Base-by-base conservation (phyloP, 2,888 invertebrate genomes). In the Pseudococcus jackbeardsleyi region DNA sequence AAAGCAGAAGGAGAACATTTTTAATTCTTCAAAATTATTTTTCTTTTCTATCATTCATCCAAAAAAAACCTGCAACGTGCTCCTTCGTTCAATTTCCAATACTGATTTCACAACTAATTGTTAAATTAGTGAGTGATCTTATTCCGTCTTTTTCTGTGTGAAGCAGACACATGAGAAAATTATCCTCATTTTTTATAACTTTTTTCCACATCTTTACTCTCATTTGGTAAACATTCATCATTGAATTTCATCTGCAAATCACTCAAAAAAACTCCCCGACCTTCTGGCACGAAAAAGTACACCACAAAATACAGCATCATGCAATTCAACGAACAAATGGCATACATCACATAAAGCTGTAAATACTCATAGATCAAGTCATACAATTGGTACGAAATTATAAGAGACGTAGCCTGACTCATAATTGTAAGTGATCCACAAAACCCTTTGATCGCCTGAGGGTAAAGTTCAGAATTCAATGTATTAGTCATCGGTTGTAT, bases 181-280 rank as follows among this genome's bases (percentile, higher is more conserved):
- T 42, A 0, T 6, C 7, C 9, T 42, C 9, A 42, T 5, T 42
- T 42, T 42, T 9, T 1, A 3, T 3, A 42, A 42, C 7, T 42
- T 42, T 42, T 42, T 42, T 42, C 42, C 6, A 42, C 9, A 42
- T 42, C 42, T 5, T 1, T 42, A 42, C 6, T 42, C 26, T 33
- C 26, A 42, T 42, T 42, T 50, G 48, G 48, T 5, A 50, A 5
- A 50, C 15, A 50, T 15, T 15, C 48, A 15, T 50, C 39, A 22
- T 54, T 64, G n/a, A 85, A 59, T 19, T 72, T 26, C 15, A 72
- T 42, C 26, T 87, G 86, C n/a, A 87, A 48, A 22, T 88, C 88
- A 9, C 79, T 54, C 9, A 88, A 19, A 26, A 54, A 82, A n/a
- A 17, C 50, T 7, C 88, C 88, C 0, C 88, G 26, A 22, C 33